Evolutionary conservation across 2,113 vertebrate species (phyloP).

Genomic region (Castor canadensis): DNA sequence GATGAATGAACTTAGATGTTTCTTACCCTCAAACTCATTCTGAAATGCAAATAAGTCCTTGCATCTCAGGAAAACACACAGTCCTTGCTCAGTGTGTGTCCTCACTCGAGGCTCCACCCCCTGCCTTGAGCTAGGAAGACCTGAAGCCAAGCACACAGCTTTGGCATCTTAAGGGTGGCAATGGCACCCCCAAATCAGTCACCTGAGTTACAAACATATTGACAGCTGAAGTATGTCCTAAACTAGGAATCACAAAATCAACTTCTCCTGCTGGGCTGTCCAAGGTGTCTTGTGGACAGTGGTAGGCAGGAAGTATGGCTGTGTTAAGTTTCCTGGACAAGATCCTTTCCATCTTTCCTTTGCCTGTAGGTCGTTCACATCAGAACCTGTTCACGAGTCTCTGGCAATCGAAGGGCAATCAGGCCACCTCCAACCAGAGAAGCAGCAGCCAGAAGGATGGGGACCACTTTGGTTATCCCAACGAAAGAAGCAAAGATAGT

Average conservation of each 20-base stretch:
- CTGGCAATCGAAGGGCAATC: slow-evolving; percentile 94
- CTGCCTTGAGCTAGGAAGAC: neutral
- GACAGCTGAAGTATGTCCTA: slow-evolving; percentile 66
- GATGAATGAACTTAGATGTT: rapidly evolving
- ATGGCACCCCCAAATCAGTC: slow-evolving; percentile 67
- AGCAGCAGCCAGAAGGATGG: slow-evolving; percentile 95
- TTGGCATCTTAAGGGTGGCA: slow-evolving; percentile 18
- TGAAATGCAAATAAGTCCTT: slow-evolving; percentile 45
- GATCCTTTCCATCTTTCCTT: neutral
- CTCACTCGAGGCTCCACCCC: neutral
- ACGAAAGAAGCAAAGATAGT: slow-evolving; percentile 97
- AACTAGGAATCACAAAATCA: slow-evolving; percentile 33
- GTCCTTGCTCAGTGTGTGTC: neutral
- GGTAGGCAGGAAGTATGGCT: neutral
- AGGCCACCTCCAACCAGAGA: slow-evolving; percentile 94
- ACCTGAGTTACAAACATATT: slow-evolving; percentile 52
- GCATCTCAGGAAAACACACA: neutral
- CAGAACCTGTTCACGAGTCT: slow-evolving; percentile 96
- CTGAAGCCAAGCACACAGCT: slow-evolving; percentile 55
- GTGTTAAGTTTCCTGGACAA: neutral
- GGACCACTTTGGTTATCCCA: slow-evolving; percentile 95
- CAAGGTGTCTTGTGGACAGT: neutral
- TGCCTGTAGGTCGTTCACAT: slow-evolving; percentile 84
- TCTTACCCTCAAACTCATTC: slow-evolving; percentile 2
- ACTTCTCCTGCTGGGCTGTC: neutral